Evolutionary conservation across 2,113 vertebrate genomes (phyloP).

Genomic region (Pluvianellus socialis): DNA sequence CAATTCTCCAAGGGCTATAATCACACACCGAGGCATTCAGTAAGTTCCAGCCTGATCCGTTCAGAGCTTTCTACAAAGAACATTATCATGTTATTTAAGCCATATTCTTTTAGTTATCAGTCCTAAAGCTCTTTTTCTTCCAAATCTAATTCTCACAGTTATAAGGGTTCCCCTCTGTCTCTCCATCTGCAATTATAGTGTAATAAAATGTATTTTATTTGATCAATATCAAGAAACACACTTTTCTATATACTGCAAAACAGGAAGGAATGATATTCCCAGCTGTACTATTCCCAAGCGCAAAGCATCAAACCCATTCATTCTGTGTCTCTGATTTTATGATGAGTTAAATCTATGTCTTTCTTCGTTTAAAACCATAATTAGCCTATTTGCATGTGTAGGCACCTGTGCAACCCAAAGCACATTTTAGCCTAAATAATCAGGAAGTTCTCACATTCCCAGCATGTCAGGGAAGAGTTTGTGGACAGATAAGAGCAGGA

Average conservation of each 20-base stretch:
- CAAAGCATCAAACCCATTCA: background rate
- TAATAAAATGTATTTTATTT: background rate
- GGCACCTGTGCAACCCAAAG: background rate
- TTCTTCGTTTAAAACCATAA: background rate
- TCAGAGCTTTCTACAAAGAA: background rate
- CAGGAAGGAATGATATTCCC: background rate
- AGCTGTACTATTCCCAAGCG: background rate
- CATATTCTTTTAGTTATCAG: background rate
- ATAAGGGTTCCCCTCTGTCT: background rate
- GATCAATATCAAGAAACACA: background rate
- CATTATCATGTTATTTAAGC: background rate
- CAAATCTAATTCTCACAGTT: background rate
- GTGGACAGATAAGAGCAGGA: background rate
- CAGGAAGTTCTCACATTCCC: background rate
- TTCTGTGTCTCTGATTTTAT: background rate
- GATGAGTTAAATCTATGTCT: background rate
- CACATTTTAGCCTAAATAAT: background rate
- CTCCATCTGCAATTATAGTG: background rate
- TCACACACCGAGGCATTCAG: background rate
- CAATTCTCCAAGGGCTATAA: background rate
- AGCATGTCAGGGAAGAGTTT: background rate
- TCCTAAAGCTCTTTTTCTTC: background rate
- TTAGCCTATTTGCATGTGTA: background rate
- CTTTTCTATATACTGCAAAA: background rate
- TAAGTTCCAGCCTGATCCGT: background rate